These are phyloP conservation scores for Axis porcinus DNA, from an alignment of 2,113 vertebrate species.

Conservation along the genomic window DNA sequence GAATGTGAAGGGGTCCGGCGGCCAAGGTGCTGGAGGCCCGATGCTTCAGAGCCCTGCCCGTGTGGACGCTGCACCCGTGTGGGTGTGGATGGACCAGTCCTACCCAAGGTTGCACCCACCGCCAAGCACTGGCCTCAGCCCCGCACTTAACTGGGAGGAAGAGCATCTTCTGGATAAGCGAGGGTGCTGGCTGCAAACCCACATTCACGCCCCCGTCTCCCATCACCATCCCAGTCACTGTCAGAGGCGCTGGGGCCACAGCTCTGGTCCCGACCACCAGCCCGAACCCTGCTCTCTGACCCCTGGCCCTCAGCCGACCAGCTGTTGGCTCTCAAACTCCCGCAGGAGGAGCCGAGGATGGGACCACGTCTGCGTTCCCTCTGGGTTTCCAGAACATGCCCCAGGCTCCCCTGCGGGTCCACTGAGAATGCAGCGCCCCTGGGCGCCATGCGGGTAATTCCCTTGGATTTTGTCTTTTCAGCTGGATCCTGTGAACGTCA, in stretches of 20 bases:
- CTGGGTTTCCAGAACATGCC: rapidly evolving
- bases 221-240: too few species aligned
- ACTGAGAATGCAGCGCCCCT: not conserved
- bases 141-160: rapidly evolving
- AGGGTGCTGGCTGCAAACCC: too few species aligned
- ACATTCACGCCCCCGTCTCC: rapidly evolving
- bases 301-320: rapidly evolving
- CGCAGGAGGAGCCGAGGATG: rapidly evolving
- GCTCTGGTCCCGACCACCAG: not conserved
- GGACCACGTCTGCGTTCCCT: rapidly evolving
- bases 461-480: slow-evolving; percentile 69
- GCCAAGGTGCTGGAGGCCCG: too few species aligned
- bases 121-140: not conserved
- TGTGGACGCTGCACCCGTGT: rapidly evolving
- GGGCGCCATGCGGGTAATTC: not conserved
- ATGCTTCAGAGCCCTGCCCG: rapidly evolving
- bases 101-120: rapidly evolving
- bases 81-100: rapidly evolving
- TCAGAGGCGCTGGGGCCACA: not conserved
- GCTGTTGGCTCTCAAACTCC: not conserved
- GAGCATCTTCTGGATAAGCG: rapidly evolving
- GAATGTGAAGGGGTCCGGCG: rapidly evolving
- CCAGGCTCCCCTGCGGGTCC: rapidly evolving
- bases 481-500: slow-evolving; percentile 18
- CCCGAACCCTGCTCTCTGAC: not conserved